Evolutionary conservation across 1,140 invertebrate genomes (phyloP).

Genomic region (Homarus americanus): DNA sequence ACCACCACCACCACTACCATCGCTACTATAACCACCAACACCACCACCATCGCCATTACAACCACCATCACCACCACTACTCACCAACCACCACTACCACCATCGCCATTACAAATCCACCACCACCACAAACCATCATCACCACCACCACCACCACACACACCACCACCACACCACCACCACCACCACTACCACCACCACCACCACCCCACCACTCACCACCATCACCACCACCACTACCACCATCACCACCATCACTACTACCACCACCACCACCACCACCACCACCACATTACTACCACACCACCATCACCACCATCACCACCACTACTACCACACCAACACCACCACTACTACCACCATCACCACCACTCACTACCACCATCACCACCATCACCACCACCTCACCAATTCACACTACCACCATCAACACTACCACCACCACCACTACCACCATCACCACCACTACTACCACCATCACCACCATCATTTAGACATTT

Average conservation of each 20-base stretch:
- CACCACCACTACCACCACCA: not conserved
- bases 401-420: no score
- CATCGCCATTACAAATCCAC: not conserved
- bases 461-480: not conserved
- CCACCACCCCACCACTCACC: no score
- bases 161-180: not conserved
- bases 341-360: not conserved
- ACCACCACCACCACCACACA: not conserved
- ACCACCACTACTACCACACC: not conserved
- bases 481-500: not conserved
- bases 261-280: not conserved
- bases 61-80: not conserved
- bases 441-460: not conserved
- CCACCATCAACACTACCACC: no score
- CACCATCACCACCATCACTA: not conserved
- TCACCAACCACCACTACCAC: not conserved
- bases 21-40: not conserved
- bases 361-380: not conserved
- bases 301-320: not conserved
- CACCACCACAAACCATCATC: not conserved
- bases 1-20: not conserved
- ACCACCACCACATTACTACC: not conserved
- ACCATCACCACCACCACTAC: not conserved
- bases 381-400: not conserved
- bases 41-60: not conserved